These are phyloP conservation scores for Mus musculus DNA, from an alignment of 2,113 vertebrate genomes.

Conservation along the genomic window DNA sequence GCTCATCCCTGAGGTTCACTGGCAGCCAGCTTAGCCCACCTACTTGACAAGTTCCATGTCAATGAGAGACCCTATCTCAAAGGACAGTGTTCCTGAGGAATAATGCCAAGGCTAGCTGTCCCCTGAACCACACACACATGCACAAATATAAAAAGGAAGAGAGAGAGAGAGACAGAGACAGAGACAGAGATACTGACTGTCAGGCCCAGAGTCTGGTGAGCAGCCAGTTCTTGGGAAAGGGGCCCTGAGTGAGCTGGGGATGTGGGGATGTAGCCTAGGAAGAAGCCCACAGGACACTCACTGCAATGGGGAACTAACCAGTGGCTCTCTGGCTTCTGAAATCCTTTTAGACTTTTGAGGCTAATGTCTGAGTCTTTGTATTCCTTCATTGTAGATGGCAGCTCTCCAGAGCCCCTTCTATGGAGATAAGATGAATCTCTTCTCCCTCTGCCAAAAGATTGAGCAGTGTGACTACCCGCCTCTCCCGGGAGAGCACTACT, in stretches of 20 bases:
- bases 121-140: no score
- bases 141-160: not conserved
- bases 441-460: constrained; percentile 93
- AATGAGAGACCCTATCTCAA: no score
- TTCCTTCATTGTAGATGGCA: constrained; percentile 88
- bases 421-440: constrained; percentile 93
- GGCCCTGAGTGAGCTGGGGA: not conserved
- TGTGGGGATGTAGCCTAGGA: fast-evolving
- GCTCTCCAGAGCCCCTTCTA: constrained; percentile 93
- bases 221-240: not conserved
- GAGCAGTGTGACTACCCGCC: constrained; percentile 93
- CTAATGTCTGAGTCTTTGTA: constrained; percentile 6
- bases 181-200: not conserved
- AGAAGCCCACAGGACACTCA: not conserved
- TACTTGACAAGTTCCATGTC: not conserved
- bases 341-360: not conserved
- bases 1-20: not conserved
- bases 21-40: not conserved
- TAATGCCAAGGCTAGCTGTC: not conserved
- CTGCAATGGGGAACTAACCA: not conserved
- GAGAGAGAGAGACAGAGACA: no score
- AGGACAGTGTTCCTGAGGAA: not conserved
- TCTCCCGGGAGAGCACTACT: constrained; percentile 91
- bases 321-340: not conserved
- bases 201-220: not conserved